phyloP scores from a whole-genome alignment of 2,888 invertebrate species.

The Nymphalis c-album region DNA sequence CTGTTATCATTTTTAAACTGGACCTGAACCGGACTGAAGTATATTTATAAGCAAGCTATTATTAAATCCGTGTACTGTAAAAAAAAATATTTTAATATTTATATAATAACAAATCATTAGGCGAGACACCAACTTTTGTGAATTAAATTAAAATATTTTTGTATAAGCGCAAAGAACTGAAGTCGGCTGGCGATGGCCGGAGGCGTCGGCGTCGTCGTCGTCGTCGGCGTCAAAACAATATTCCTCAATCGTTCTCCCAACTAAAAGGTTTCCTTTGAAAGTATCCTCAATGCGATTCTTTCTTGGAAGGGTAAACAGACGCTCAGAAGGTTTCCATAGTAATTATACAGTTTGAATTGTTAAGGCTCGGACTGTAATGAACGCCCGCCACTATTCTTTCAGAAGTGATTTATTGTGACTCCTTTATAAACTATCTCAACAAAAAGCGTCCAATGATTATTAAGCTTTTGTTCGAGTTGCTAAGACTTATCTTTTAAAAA shows the following conservation, averaged over 20 bases:
- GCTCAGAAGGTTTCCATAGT: conserved; percentile 17
- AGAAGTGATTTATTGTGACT: conserved; percentile 8
- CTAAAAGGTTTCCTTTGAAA: conserved; percentile 30
- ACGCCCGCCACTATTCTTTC: conserved; percentile 23
- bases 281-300: conserved; percentile 26
- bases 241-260: conserved; percentile 20
- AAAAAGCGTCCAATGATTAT: conserved; percentile 1
- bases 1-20: no score
- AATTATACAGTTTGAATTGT: conserved; percentile 24
- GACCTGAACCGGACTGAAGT: no score
- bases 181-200: neutral
- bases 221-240: conserved; percentile 26
- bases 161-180: neutral
- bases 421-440: conserved; percentile 7
- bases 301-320: conserved; percentile 27
- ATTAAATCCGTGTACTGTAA: no score
- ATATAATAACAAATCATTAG: no score
- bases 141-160: conserved; percentile 16
- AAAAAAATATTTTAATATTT: no score
- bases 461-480: neutral
- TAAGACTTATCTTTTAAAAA: no score
- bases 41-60: no score
- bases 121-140: neutral
- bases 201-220: conserved; percentile 3
- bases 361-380: conserved; percentile 17